Evolutionary conservation across 2,797 vertebrate species (phyloP).

Genomic region (Nasua narica): DNA sequence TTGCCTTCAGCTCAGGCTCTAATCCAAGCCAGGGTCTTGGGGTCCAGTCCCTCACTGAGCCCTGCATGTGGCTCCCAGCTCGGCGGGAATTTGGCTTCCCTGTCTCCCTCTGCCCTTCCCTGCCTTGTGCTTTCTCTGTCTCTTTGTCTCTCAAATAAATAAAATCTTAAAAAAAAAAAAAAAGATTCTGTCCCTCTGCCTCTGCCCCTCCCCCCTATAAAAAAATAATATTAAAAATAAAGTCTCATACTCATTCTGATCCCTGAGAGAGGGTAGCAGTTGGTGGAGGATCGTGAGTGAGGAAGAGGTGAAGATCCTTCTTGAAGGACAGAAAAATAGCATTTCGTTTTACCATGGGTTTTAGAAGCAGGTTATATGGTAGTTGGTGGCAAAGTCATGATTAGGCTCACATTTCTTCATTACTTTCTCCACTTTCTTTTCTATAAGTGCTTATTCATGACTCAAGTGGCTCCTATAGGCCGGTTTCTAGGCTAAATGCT

Average conservation of each 20-base stretch:
- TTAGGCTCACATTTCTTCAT: neutral
- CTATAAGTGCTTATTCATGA: neutral
- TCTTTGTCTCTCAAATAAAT: neutral
- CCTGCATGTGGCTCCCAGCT: neutral
- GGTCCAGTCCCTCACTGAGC: too few relatives aligned
- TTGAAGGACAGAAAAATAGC: neutral
- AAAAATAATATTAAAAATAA: neutral
- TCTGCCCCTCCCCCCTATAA: neutral
- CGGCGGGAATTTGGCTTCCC: neutral
- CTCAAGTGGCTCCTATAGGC: neutral
- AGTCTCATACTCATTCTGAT: neutral
- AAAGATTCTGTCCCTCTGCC: neutral
- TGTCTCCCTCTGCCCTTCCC: neutral
- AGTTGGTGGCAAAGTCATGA: neutral
- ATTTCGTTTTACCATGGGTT: neutral
- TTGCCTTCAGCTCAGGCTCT: neutral
- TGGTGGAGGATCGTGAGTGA: neutral
- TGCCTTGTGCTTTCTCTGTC: neutral
- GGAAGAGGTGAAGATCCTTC: neutral
- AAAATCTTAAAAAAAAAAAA: neutral
- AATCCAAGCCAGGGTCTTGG: too few relatives aligned
- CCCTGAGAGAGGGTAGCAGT: neutral
- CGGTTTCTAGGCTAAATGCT: neutral
- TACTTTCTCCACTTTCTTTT: neutral
- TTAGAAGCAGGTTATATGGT: neutral